These are phyloP conservation scores for Lithobius niger DNA, from an alignment of 1,140 invertebrate species.

Conservation along the genomic window DNA sequence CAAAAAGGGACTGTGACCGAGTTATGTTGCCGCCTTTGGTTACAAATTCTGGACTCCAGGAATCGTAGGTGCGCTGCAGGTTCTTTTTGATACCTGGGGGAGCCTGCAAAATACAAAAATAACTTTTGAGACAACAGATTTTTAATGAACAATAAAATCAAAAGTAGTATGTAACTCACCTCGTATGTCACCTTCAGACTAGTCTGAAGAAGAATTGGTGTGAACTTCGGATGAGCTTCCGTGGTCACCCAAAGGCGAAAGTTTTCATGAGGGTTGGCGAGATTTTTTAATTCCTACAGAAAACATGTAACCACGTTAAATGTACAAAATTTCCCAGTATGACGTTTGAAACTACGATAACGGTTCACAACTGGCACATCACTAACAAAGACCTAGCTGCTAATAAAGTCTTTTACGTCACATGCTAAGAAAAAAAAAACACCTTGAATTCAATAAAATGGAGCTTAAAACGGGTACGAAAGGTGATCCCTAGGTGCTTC, in stretches of 20 bases:
- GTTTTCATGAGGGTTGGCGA: conserved; percentile 42
- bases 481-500: too few relatives aligned
- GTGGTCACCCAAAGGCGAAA: conserved; percentile 67
- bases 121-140: neutral
- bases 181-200: conserved; percentile 77
- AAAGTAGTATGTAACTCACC: conserved; percentile 31
- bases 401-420: too few relatives aligned
- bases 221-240: conserved; percentile 52
- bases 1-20: conserved; percentile 45
- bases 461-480: too few relatives aligned
- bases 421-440: too few relatives aligned
- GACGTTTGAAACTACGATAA: too few relatives aligned
- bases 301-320: too few relatives aligned
- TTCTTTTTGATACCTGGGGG: conserved; percentile 53
- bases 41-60: conserved; percentile 40
- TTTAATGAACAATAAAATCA: neutral
- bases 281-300: conserved; percentile 40
- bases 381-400: too few relatives aligned
- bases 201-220: conserved; percentile 44
- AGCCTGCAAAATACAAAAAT: conserved; percentile 29
- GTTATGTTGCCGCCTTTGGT: conserved; percentile 35
- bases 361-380: too few relatives aligned
- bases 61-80: conserved; percentile 42
- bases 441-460: too few relatives aligned
- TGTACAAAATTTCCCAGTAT: too few relatives aligned